Base-by-base conservation (phyloP, 1,140 invertebrate genomes). In the Achatina immaculata region DNA sequence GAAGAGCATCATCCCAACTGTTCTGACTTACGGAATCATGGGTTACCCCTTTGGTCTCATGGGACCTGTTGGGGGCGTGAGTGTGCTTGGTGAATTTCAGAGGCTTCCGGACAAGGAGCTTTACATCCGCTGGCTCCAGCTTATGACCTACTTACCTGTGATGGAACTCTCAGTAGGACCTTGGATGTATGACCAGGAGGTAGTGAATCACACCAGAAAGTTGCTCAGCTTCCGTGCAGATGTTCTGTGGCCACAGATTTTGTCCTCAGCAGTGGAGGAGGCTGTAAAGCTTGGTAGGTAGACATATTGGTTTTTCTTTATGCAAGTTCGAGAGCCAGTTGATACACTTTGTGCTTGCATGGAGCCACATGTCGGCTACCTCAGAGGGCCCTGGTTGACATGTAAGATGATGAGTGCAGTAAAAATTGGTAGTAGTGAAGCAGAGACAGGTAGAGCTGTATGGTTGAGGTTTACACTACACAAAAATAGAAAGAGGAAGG, bases 31-130 rank as follows among this genome's bases (percentile, higher is more conserved):
- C 81, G 96, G 96, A 84, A 89, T 97, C 58, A 94, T 95, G 83
- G 96, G 96, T 7, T 98, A 98, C 90, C 93, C 94, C 0, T 94
- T 95, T 85, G 94, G 97, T 7, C 90, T 98, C 1, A 96, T 96
- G 0, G 96, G 98, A 88, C 96, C 98, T 95, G 95, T 99, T 84
- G 97, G 97, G 2, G 97, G 97, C 1, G 97, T 97, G 88, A 95
- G 94, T 0, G 88, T 93, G 91, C 58, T 36, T 0, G 28, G 21
- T 71, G 40, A 62, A 73, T 21, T 75, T 21, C 40, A 40, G 36
- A 1, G 19, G 28, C 34, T 71, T 34, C 81, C 81, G 34, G 79
- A 82, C 16, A 55, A 72, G 1, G 81, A 84, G 48, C 79, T 84
- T 42, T 84, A 72, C 40, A 71, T 82, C 9, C 68, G 83, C 62